These are phyloP conservation scores for Echiichthys vipera DNA, from an alignment of 2,797 vertebrate species.

Conservation along the genomic window DNA sequence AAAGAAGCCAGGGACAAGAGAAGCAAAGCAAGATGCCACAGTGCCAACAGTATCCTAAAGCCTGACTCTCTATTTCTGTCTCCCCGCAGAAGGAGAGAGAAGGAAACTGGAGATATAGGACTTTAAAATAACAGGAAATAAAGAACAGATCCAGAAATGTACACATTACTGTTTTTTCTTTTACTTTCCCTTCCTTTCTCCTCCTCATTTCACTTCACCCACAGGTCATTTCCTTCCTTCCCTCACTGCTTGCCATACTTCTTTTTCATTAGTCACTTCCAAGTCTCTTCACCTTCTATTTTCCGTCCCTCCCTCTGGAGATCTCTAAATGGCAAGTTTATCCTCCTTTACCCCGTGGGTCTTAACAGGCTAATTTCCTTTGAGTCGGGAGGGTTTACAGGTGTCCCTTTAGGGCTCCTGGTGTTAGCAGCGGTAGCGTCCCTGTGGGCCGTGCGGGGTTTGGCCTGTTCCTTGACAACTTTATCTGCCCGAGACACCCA, in stretches of 20 bases:
- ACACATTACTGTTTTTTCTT: not conserved
- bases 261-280: conserved; percentile 47
- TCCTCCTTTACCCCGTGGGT: conserved; percentile 49
- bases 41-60: conserved; percentile 46
- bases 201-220: not conserved
- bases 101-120: not conserved
- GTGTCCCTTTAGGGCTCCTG: conserved; percentile 59
- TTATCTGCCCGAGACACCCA: conserved; percentile 41
- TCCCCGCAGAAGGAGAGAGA: conserved; percentile 12
- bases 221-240: conserved; percentile 13
- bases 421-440: conserved; percentile 30
- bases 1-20: conserved; percentile 40
- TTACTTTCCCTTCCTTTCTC: not conserved
- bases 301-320: conserved; percentile 51
- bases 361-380: conserved; percentile 63
- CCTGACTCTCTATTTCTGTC: conserved; percentile 50
- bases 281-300: conserved; percentile 47
- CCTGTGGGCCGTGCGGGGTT: conserved; percentile 24
- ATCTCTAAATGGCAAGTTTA: conserved; percentile 64
- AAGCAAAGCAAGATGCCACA: conserved; percentile 61
- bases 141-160: conserved; percentile 23
- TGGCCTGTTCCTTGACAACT: conserved; percentile 53
- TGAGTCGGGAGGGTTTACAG: conserved; percentile 63
- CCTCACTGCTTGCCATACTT: conserved; percentile 7
- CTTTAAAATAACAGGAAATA: conserved; percentile 37